phyloP scores from a whole-genome alignment of 1,140 invertebrate genomes.

The Hylaeus anthracinus region DNA sequence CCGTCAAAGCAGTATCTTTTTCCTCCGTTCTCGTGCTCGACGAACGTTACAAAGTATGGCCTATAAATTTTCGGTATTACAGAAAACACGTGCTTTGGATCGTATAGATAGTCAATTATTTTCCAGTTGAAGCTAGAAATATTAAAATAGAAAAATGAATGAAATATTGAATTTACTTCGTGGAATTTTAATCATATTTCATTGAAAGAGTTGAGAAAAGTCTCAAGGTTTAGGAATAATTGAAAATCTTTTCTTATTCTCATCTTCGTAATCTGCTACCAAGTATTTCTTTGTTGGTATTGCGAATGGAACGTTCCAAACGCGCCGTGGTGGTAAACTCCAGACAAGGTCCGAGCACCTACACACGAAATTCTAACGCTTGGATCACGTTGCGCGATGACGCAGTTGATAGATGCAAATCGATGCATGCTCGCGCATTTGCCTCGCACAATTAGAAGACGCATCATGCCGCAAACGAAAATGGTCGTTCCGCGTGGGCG shows the following conservation, averaged over 20 bases:
- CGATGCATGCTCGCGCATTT: slow-evolving; percentile 7
- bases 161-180: no score
- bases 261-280: not conserved
- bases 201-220: no score
- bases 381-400: slow-evolving; percentile 42
- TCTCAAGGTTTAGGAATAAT: no score
- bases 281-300: not conserved
- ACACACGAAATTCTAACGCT: slow-evolving; percentile 64
- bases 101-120: no score
- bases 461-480: slow-evolving; percentile 47
- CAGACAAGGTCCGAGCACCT: slow-evolving; percentile 46
- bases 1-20: not conserved
- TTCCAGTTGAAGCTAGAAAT: no score
- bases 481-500: slow-evolving; percentile 50
- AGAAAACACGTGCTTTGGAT: no score
- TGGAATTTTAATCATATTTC: no score
- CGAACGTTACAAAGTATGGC: not conserved
- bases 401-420: slow-evolving; percentile 61
- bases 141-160: not conserved
- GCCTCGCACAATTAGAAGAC: slow-evolving; percentile 48
- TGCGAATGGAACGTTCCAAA: not conserved
- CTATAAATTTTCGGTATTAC: not conserved
- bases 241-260: no score
- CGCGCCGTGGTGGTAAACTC: not conserved
- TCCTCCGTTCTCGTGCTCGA: not conserved